Evolutionary conservation across 2,888 invertebrate genomes (phyloP).

Genomic region (Diaphora mendica): DNA sequence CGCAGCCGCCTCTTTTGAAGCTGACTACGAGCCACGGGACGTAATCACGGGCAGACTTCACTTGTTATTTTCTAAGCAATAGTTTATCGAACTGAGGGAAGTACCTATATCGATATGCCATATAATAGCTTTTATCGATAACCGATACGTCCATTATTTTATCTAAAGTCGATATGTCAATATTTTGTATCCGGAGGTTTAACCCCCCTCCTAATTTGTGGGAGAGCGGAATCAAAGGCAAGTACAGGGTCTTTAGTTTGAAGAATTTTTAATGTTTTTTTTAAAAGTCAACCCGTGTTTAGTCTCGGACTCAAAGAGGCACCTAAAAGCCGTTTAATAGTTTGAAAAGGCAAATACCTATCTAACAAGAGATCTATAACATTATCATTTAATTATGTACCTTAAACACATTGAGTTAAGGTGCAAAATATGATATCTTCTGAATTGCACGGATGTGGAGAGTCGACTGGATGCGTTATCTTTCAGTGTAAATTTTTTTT

Average conservation of each 20-base stretch:
- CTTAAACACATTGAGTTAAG: constrained; percentile 39
- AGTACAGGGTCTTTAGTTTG: background rate
- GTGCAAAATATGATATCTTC: constrained; percentile 42
- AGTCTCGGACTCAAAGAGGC: constrained; percentile 13
- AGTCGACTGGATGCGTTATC: constrained; percentile 9
- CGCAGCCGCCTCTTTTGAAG: constrained; percentile 20
- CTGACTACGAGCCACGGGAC: constrained; percentile 14
- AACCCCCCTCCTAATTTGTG: too few species aligned
- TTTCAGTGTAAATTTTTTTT: background rate
- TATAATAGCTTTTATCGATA: background rate
- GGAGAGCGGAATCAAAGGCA: background rate
- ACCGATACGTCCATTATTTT: background rate
- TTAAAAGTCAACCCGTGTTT: background rate
- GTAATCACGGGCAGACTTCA: background rate
- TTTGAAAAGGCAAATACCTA: constrained; percentile 53
- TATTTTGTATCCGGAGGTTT: background rate
- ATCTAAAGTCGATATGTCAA: background rate
- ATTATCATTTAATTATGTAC: constrained; percentile 45
- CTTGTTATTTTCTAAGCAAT: background rate
- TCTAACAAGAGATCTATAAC: constrained; percentile 60
- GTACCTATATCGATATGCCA: background rate
- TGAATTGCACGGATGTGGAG: constrained; percentile 19
- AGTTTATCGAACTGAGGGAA: background rate
- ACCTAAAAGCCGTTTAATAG: constrained; percentile 40
- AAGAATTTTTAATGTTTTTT: background rate